Evolutionary conservation across 2,888 invertebrate species (phyloP), one percentile per base, ranked within the genome.

Genomic region (Pyrochroa serraticornis): DNA sequence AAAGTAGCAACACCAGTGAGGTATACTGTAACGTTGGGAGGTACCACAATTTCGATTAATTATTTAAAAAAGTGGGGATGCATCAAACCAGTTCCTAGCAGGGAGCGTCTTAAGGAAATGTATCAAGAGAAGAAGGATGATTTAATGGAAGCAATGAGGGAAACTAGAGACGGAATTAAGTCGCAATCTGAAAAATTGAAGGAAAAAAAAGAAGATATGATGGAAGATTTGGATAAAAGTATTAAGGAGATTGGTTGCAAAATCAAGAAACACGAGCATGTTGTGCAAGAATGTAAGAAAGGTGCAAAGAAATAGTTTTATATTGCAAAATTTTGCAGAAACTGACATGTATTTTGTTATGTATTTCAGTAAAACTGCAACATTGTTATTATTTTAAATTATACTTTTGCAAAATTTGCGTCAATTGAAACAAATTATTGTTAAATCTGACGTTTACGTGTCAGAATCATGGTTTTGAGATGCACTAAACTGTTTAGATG

Each of bases 21-120:
- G 67, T 97, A 97, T 79, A 90, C 94, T n/a, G 89, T 95, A 1
- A 97, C 97, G 44, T 77, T 97, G 75, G 93, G 92, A 67, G 92
- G 93, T 41, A 95, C 96, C 12, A 95, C 95, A 10, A 78, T 90
- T 74, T 87, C 91, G 6, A 95, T 96, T 55, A 92, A 86, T 70
- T 90, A 89, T 72, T 82, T 97, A 64, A 89, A 87, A 67, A 84
- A 85, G 69, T 84, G 87, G 75, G 96, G 96, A 45, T 89, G 89
- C 77, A 90, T 95, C 58, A 90, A 89, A 75, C 92, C 93, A n/a
- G 87, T 92, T 32, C 90, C 91, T 10, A 87, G 86, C 13, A 81
- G 81, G 50, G 84, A 85, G 67, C 76, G 85, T 64, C 78, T 89
- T 7, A 86, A 85, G 72, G 84, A 85, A 72, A 85, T 89, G 79